A percentile compares a stretch with the other conserved stretches of the same genome.
These are phyloP conservation scores for Meloidogyne exigua DNA, from an alignment of 1,140 invertebrate species.

Conservation along the genomic window DNA sequence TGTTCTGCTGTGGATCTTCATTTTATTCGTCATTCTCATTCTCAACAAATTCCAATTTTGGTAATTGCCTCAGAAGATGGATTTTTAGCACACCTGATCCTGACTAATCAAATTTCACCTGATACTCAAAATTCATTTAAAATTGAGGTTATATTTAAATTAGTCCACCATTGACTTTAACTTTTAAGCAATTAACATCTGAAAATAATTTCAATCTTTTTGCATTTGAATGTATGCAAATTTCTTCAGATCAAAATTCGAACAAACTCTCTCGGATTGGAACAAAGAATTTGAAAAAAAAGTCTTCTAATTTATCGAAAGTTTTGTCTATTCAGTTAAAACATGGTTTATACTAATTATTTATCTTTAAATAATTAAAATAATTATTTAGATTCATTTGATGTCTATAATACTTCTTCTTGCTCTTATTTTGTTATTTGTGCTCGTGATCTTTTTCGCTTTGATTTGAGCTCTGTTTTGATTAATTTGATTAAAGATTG, in stretches of 20 bases:
- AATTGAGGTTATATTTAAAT: neutral
- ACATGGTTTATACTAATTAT: neutral
- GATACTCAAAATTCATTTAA: neutral
- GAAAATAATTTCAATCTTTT: neutral
- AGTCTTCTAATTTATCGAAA: neutral
- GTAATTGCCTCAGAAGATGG: conserved; percentile 19
- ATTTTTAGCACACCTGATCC: conserved; percentile 9
- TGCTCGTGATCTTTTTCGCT: neutral
- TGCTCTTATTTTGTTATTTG: conserved; percentile 13
- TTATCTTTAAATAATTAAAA: neutral
- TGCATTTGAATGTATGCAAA: conserved; percentile 2
- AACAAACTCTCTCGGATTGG: neutral
- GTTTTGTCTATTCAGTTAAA: neutral
- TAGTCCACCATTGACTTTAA: neutral
- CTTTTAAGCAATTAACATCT: neutral
- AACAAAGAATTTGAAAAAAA: neutral
- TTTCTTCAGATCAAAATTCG: neutral
- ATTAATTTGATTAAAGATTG: conserved; percentile 7
- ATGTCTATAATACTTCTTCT: neutral
- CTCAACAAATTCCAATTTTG: conserved; percentile 12
- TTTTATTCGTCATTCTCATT: conserved; percentile 12
- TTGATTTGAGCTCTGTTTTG: neutral
- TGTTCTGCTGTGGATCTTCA: conserved; percentile 26
- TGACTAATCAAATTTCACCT: neutral
- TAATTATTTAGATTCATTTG: conserved; percentile 1